phyloP scores from a whole-genome alignment of 2,797 vertebrate species.

The Cyprinella venusta region DNA sequence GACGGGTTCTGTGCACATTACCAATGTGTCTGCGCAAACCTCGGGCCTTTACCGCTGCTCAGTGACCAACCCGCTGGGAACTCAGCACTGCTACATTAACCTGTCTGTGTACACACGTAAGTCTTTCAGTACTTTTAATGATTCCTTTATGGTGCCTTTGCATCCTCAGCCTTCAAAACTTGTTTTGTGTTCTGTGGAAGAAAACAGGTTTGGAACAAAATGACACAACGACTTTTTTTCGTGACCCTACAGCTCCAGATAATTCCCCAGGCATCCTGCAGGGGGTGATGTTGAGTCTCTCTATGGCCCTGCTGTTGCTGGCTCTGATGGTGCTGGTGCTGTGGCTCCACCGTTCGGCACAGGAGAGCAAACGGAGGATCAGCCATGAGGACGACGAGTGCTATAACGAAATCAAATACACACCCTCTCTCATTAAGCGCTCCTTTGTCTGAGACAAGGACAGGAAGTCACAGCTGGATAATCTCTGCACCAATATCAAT shows the following conservation, averaged over 20 bases:
- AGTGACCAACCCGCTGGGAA: slow-evolving; percentile 77
- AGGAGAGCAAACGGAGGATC: slow-evolving; percentile 65
- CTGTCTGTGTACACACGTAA: slow-evolving; percentile 77
- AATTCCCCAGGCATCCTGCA: slow-evolving; percentile 74
- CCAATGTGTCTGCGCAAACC: slow-evolving; percentile 77
- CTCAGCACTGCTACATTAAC: slow-evolving; percentile 79
- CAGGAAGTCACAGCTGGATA: not conserved
- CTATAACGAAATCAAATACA: slow-evolving; percentile 77
- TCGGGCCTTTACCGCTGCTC: slow-evolving; percentile 84
- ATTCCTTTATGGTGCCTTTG: not conserved
- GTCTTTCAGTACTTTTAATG: slow-evolving; percentile 35
- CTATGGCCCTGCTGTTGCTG: slow-evolving; percentile 79
- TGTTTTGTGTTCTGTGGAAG: not conserved
- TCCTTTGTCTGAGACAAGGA: slow-evolving; percentile 76
- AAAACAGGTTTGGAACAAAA: not conserved
- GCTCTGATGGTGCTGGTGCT: slow-evolving; percentile 74
- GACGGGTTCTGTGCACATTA: slow-evolving; percentile 71
- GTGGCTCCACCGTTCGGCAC: slow-evolving; percentile 79
- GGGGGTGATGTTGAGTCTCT: slow-evolving; percentile 76
- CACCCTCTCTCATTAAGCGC: slow-evolving; percentile 74
- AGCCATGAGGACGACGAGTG: slow-evolving; percentile 67
- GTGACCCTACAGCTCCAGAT: slow-evolving; percentile 63
- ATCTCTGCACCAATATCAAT: not conserved
- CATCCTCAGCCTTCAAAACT: not conserved
- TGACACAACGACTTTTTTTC: not conserved